Conservation (phyloP, 2,113 vertebrate species). For the Rana temporaria region DNA sequence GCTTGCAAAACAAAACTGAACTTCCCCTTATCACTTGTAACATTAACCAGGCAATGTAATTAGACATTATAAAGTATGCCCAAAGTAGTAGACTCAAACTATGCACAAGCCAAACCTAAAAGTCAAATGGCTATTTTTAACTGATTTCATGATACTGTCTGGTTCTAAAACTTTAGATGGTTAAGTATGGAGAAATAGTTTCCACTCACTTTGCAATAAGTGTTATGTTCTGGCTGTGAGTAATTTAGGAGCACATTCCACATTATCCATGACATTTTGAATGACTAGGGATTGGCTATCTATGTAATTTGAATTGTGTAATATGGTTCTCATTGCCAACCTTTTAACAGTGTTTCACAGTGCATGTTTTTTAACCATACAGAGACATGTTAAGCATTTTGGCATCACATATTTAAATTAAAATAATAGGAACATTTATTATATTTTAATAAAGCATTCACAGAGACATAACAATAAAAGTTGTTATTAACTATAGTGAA, state of each 20-base stretch:
- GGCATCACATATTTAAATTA: too few species aligned
- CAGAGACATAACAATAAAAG: too few species aligned
- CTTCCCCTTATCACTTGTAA: too few species aligned
- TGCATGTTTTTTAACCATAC: too few species aligned
- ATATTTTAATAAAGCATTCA: too few species aligned
- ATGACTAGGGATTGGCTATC: neutral
- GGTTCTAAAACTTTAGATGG: neutral
- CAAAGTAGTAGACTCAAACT: too few species aligned
- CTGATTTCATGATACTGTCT: neutral
- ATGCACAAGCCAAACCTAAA: neutral
- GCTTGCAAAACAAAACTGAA: too few species aligned
- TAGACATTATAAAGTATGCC: too few species aligned
- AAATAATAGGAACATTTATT: too few species aligned
- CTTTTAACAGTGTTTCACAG: neutral
- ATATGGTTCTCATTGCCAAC: neutral
- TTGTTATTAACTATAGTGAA: too few species aligned
- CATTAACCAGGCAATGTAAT: too few species aligned
- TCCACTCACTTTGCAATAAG: constrained; percentile 13
- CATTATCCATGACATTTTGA: constrained; percentile 29
- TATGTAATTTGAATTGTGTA: neutral
- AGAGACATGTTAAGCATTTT: too few species aligned
- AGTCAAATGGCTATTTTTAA: neutral
- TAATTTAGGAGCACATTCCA: constrained; percentile 44
- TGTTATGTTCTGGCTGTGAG: neutral
- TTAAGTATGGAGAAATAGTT: constrained; percentile 39